These are phyloP conservation scores for Therioaphis trifolii DNA, from an alignment of 2,888 invertebrate species.

Conservation along the genomic window DNA sequence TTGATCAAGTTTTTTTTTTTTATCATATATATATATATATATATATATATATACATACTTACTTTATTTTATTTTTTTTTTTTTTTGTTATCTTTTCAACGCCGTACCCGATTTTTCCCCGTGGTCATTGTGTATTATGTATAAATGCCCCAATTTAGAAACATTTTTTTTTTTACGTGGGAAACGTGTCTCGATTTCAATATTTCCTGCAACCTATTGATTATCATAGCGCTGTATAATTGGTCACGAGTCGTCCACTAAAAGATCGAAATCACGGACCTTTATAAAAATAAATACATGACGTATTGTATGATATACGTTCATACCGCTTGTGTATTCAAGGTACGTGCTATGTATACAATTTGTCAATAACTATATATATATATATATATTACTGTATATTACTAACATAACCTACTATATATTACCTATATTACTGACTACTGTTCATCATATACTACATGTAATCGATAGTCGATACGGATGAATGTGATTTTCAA, in stretches of 20 bases:
- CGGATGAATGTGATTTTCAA: no score
- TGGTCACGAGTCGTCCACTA: conserved; percentile 30
- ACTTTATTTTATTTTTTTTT: no score
- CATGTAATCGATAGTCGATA: no score
- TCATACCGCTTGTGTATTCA: not conserved
- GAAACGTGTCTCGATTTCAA: conserved; percentile 58
- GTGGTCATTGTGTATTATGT: conserved; percentile 2
- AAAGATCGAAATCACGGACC: conserved; percentile 40
- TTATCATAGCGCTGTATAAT: not conserved
- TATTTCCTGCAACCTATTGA: conserved; percentile 18
- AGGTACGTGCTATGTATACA: not conserved
- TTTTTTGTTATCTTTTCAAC: not conserved
- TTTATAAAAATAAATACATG: not conserved
- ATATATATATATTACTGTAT: no score
- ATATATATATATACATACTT: no score
- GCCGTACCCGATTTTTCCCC: not conserved
- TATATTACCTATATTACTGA: no score
- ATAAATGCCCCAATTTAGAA: conserved; percentile 45
- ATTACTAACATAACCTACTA: no score
- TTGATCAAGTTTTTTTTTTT: conserved; percentile 31
- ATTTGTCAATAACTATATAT: no score
- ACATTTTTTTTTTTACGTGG: conserved; percentile 38
- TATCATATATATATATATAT: no score
- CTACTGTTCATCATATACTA: no score
- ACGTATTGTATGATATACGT: not conserved